phyloP scores from a whole-genome alignment of 1,140 invertebrate genomes.

The Cydia amplana region DNA sequence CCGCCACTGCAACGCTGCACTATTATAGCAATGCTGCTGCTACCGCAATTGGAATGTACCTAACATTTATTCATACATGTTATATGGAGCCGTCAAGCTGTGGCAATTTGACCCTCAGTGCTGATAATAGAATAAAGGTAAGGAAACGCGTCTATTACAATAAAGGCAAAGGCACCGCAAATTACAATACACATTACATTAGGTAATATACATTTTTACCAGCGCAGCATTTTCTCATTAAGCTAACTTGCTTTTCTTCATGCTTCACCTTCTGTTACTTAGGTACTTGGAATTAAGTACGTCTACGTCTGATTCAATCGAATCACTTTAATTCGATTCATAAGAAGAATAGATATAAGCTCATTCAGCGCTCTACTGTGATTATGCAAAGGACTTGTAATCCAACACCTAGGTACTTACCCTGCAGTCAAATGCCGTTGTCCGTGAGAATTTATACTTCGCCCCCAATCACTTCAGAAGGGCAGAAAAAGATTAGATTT shows the following conservation, averaged over 20 bases:
- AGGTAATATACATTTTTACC: background rate
- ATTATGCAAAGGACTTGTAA: conserved; percentile 61
- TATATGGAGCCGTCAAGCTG: too few relatives aligned
- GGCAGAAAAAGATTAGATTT: conserved; percentile 60
- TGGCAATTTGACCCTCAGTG: too few relatives aligned
- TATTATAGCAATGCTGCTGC: too few relatives aligned
- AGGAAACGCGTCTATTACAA: too few relatives aligned
- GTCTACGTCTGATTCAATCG: conserved; percentile 10
- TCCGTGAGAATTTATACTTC: conserved; percentile 52
- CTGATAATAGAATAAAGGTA: too few relatives aligned
- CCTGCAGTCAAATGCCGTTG: conserved; percentile 52
- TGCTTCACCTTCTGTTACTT: background rate
- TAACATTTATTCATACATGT: too few relatives aligned
- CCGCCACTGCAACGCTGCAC: too few relatives aligned
- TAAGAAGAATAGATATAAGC: conserved; percentile 29
- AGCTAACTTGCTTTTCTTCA: background rate
- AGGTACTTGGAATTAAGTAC: background rate
- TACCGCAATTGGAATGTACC: too few relatives aligned
- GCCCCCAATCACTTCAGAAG: conserved; percentile 54
- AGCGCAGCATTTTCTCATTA: background rate
- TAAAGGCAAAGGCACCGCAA: background rate
- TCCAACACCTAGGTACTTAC: conserved; percentile 48
- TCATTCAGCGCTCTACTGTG: conserved; percentile 34
- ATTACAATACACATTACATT: background rate
- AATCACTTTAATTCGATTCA: conserved; percentile 1